Evolutionary conservation across 2,113 vertebrate species (phyloP), one percentile per base, ranked within the genome.

Genomic region (Caranx ignobilis): DNA sequence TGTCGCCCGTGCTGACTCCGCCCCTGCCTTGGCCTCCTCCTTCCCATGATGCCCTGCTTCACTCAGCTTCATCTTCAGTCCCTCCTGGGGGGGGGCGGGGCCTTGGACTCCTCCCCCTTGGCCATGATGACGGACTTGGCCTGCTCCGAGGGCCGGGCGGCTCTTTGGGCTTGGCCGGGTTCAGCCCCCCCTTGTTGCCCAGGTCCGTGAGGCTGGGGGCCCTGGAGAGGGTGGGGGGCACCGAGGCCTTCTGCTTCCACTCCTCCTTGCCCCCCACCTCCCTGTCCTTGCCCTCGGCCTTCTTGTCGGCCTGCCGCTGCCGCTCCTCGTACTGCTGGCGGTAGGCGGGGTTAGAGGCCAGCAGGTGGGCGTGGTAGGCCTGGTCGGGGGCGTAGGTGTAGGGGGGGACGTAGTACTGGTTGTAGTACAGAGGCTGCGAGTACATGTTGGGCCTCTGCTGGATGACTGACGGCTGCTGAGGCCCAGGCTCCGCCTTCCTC

Each of bases 381-480:
- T 98, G 97, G 86, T 99, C 97, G 0, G 84, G 85, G 26, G 96
- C 95, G 93, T 99, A 99, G 64, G 96, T 95, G 0, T 98, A 98
- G 0, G 97, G 96, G 0, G 97, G 97, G 41, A 96, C 96, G 0
- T 98, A 99, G 89, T 99, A 99, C 87, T 99, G 97, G 94, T 96
- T 97, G 84, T 99, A 99, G 93, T 98, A 99, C 0, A 99, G 95
- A 0, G 96, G 97, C 87, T 98, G 98, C 94, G 97, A 95, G 91
- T 98, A 99, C 96, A 98, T 96, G 89, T 95, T 97, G 86, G 97
- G 95, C 6, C 97, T 95, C 84, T 98, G 97, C 94, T 99, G 98
- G 87, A 99, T 99, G 85, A 99, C 97, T 0, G 97, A 99, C 1
- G 96, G 97, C 88, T 97, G 97, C 68, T 63, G 97, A 89, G 75